phyloP scores from a whole-genome alignment of 2,113 vertebrate genomes.

The Cyphomyrus discorhynchus region DNA sequence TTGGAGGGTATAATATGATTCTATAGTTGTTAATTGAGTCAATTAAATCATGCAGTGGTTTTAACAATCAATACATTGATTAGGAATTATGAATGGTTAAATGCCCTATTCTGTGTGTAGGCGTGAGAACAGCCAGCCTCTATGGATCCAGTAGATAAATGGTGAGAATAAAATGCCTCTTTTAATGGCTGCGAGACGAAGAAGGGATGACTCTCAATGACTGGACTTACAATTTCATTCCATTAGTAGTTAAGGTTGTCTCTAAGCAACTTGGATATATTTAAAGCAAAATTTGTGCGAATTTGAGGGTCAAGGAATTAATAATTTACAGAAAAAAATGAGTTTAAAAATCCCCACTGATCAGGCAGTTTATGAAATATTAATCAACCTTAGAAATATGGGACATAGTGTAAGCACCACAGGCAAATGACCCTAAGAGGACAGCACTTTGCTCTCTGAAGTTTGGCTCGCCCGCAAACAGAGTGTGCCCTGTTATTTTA shows the following conservation, averaged over 20 bases:
- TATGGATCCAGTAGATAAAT: neutral
- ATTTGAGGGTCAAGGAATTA: neutral
- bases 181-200: neutral
- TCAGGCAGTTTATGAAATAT: constrained; percentile 17
- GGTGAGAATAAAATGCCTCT: neutral
- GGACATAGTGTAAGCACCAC: constrained; percentile 2
- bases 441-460: neutral
- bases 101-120: neutral
- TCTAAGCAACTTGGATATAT: neutral
- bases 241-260: constrained; percentile 1
- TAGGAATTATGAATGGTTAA: neutral
- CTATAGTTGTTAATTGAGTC: neutral
- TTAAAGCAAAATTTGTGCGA: neutral
- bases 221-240: neutral
- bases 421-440: neutral
- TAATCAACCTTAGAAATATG: constrained; percentile 6
- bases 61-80: neutral
- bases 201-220: neutral
- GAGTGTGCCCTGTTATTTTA: neutral
- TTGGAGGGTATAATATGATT: neutral
- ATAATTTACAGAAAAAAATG: constrained; percentile 5
- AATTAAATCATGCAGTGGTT: neutral
- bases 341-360: constrained; percentile 3
- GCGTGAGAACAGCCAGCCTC: neutral
- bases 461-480: neutral